Base-by-base conservation (phyloP, 1,140 invertebrate genomes). In the Metopolophium dirhodum region DNA sequence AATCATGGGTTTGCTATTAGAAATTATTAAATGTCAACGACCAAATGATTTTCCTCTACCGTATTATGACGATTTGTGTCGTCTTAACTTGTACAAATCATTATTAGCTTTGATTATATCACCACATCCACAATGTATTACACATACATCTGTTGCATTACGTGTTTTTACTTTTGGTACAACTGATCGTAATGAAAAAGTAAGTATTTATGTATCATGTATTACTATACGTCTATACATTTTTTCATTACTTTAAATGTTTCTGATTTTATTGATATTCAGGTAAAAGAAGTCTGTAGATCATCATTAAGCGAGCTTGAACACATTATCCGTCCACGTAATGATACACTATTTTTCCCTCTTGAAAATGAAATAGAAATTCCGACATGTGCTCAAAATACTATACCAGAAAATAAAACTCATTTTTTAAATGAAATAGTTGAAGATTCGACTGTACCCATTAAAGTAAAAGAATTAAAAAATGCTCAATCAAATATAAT, bases 331-430 rank as follows among this genome's bases (percentile, higher is more conserved):
- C 91, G 49, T 61, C 91, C 91, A 86, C 68, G 91, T 41, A 93
- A 93, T 57, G 91, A 93, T 93, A 93, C 91, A n/a, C 57, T 93
- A 85, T 93, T 93, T 85, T 93, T 86, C 30, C 91, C 91, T 37
- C 91, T 93, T 93, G 82, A 93, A 86, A 57, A 86, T 93, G 37
- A 85, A n/a, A 9, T 86, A 45, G 91, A 93, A 85, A 54, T 86
- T 20, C 77, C 77, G 86, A 14, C 9, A 85, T 41, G 47, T 54
- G 11, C 14, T 85, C 47, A 93, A 45, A 93, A 4, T 85, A 47
- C 47, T 54, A 18, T 93, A 85, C 91, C 68, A 54, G 82, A 93
- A 86, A 93, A 93, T 7, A 83, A 93, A 85, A 86, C 47, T 93
- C 91, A 93, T 57, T 93, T 93, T 45, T 93, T 93, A 57, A 86